Conservation (phyloP, 2,113 vertebrate genomes). For the Hiodon tergisus region DNA sequence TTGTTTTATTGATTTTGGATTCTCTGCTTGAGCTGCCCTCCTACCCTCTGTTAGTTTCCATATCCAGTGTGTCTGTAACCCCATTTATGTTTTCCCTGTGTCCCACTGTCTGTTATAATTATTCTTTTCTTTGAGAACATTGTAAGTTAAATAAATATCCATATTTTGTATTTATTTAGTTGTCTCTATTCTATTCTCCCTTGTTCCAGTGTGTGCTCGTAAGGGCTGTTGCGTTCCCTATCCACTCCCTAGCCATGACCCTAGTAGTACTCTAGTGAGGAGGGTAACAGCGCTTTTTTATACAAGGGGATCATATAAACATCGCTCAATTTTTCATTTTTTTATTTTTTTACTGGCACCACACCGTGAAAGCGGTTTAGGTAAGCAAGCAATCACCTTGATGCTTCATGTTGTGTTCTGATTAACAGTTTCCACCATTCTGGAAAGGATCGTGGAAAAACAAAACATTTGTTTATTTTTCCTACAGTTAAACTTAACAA, state of each 20-base stretch:
- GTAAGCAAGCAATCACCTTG: neutral
- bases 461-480: neutral
- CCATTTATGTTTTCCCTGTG: too few species aligned
- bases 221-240: too few species aligned
- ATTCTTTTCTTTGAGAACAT: too few species aligned
- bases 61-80: too few species aligned
- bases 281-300: neutral
- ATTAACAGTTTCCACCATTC: neutral
- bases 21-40: too few species aligned
- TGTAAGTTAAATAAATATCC: neutral
- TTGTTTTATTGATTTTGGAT: too few species aligned
- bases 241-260: too few species aligned
- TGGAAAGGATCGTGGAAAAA: neutral
- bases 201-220: too few species aligned
- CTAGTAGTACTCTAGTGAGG: neutral
- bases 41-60: too few species aligned
- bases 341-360: neutral
- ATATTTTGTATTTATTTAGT: neutral
- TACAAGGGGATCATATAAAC: neutral
- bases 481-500: constrained; percentile 10
- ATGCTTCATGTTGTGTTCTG: neutral
- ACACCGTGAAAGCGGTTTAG: neutral
- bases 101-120: too few species aligned
- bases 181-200: neutral
- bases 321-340: neutral